Evolutionary conservation across 1,140 invertebrate genomes (phyloP).

Genomic region (Drosophila lini): DNA sequence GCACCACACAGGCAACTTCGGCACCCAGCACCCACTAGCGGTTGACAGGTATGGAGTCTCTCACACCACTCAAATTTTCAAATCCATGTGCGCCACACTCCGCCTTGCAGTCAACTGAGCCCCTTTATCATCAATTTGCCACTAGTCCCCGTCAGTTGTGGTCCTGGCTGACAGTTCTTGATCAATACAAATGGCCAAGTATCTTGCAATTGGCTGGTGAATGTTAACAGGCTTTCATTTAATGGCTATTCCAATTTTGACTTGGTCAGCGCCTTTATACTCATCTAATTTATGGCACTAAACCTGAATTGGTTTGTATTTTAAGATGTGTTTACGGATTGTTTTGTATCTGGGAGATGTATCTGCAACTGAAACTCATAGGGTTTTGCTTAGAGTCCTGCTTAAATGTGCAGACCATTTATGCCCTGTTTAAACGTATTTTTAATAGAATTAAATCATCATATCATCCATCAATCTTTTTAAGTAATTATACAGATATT

Average conservation of each 20-base stretch:
- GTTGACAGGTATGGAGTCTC: slow-evolving; percentile 5
- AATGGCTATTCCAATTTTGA: slow-evolving; percentile 6
- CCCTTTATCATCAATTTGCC: slow-evolving; percentile 59
- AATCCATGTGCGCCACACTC: slow-evolving; percentile 34
- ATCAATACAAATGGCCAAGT: slow-evolving; percentile 54
- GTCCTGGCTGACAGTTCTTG: slow-evolving; percentile 38
- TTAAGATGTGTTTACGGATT: too few relatives aligned
- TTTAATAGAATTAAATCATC: background rate
- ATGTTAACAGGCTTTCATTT: slow-evolving; percentile 22
- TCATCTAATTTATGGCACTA: slow-evolving; percentile 13
- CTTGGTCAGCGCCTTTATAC: slow-evolving; percentile 12
- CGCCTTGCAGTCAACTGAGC: slow-evolving; percentile 39
- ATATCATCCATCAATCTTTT: background rate
- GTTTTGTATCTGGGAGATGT: background rate
- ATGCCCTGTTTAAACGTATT: background rate
- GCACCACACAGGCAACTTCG: slow-evolving; percentile 13
- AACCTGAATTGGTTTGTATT: background rate
- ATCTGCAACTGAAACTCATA: background rate
- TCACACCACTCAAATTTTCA: slow-evolving; percentile 31
- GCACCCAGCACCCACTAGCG: slow-evolving; percentile 2
- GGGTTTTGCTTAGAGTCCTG: background rate
- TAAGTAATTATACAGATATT: background rate
- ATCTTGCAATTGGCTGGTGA: slow-evolving; percentile 37
- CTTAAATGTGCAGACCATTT: background rate
- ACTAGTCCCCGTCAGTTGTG: slow-evolving; percentile 26